Base-by-base conservation (phyloP, 1,140 invertebrate species). In the Ceratina australensis region DNA sequence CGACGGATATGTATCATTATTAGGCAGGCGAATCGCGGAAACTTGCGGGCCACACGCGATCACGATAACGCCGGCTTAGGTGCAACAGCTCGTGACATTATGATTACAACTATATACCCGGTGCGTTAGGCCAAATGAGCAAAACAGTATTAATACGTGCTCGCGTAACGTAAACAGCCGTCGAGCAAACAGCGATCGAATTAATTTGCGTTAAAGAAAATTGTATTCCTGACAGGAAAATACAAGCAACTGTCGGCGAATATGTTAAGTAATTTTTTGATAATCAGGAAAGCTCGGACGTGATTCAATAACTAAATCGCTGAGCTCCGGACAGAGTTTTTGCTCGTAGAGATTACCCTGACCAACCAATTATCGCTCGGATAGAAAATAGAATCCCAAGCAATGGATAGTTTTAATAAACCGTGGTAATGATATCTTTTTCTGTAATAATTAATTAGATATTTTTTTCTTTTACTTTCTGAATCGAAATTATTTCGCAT, bases 1-100 rank as follows among this genome's bases (percentile, higher is more conserved):
- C 15, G 16, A 63, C 0, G 47, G 50, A 60, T 73, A 66, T 26
- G 61, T 69, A 72, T 76, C 79, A 83, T 83, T 83, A 83, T 83
- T 69, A 74, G 76, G 66, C 65, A 20, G 60, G 60, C 4, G 61
- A 72, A 56, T 65, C 71, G 66, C 24, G 68, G 22, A 60, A 68
- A 76, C 22, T 16, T 22, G 60, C 7, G 16, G 8, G 18, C n/a
- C 49, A 22, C 65, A 47, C 67, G 8, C n/a, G 18, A 81, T 71
- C 80, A 54, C 42, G 64, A 68, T 52, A 33, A 61, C 33, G 33
- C 33, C 33, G 5, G 33, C 33, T 42, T 42, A 42, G 33, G 33
- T 42, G 33, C 33, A 42, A 42, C 33, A 42, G 33, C 33, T 42
- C 33, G 33, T 42, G 33, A 42, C 33, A 42, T 42, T 42, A 42